Percentiles rank a stretch among this genome's conserved stretches.
phyloP scores from a whole-genome alignment of 1,140 invertebrate species.

The Drosophila watanabei region DNA sequence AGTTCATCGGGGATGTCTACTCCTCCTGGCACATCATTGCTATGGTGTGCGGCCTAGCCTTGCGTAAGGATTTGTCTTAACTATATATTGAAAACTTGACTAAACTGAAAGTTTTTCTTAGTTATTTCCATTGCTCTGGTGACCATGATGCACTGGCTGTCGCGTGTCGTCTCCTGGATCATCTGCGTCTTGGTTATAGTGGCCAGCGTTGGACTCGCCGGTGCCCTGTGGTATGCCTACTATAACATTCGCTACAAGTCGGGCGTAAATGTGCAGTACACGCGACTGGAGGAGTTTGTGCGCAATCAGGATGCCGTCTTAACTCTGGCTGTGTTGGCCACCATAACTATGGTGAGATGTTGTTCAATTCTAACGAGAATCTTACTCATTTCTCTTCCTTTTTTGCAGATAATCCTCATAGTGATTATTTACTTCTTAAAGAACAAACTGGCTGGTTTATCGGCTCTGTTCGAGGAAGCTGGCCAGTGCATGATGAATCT shows the following conservation, averaged over 20 bases:
- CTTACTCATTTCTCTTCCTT: not conserved
- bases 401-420: slow-evolving; percentile 92
- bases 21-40: slow-evolving; percentile 94
- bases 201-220: slow-evolving; percentile 91
- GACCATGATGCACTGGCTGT: slow-evolving; percentile 93
- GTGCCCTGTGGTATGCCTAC: slow-evolving; percentile 95
- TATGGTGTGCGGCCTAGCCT: slow-evolving; percentile 92
- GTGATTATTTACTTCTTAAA: slow-evolving; percentile 93
- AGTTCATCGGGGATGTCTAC: slow-evolving; percentile 95
- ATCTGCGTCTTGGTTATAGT: slow-evolving; percentile 93
- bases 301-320: slow-evolving; percentile 94
- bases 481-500: slow-evolving; percentile 93
- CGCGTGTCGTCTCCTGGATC: slow-evolving; percentile 93
- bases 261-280: slow-evolving; percentile 52
- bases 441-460: slow-evolving; percentile 92
- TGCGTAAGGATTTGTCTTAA: slow-evolving; percentile 88
- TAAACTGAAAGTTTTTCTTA: slow-evolving; percentile 74
- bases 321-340: slow-evolving; percentile 94
- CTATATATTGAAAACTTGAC: not conserved
- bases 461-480: slow-evolving; percentile 94
- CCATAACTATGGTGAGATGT: slow-evolving; percentile 88
- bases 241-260: slow-evolving; percentile 90
- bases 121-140: slow-evolving; percentile 94
- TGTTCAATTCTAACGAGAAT: not conserved
- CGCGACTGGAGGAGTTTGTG: slow-evolving; percentile 90